These are phyloP conservation scores for Pyralis farinalis DNA, from an alignment of 2,888 invertebrate genomes.

Conservation along the genomic window DNA sequence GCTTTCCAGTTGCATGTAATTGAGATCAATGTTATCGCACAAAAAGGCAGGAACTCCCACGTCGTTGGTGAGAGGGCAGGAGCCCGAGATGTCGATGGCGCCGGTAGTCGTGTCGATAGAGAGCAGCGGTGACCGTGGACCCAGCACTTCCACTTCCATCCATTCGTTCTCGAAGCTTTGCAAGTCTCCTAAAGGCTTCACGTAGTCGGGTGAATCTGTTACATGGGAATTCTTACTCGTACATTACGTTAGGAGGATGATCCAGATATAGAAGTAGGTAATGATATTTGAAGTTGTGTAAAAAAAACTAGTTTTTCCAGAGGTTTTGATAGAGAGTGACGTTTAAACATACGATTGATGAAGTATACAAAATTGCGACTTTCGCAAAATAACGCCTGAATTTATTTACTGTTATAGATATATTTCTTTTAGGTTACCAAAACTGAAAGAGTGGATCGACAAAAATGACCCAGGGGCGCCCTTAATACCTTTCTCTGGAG, in stretches of 20 bases:
- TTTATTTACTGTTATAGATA: no score
- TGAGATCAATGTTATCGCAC: slow-evolving; percentile 79
- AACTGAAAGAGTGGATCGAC: slow-evolving; percentile 99
- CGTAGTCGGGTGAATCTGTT: slow-evolving; percentile 76
- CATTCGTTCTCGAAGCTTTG: slow-evolving; percentile 94
- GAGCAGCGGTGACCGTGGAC: slow-evolving; percentile 76
- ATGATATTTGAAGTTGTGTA: no score
- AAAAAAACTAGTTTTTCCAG: no score
- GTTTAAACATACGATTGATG: no score
- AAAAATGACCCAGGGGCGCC: slow-evolving; percentile 96
- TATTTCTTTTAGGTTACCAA: slow-evolving; percentile 93
- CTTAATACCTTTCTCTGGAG: slow-evolving; percentile 98
- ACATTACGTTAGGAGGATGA: no score
- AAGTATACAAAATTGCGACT: no score
- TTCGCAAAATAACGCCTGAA: no score
- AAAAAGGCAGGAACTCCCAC: slow-evolving; percentile 81
- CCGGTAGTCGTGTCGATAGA: slow-evolving; percentile 37
- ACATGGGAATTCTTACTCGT: no score
- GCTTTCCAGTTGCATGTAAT: slow-evolving; percentile 76
- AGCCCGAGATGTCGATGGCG: slow-evolving; percentile 58
- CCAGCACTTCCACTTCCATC: slow-evolving; percentile 92
- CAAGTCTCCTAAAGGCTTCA: slow-evolving; percentile 86
- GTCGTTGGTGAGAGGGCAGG: slow-evolving; percentile 49
- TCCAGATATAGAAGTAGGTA: no score
- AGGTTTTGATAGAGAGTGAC: no score